Percentiles rank a stretch among this genome's conserved stretches.
These are phyloP conservation scores for Andrena bucephala DNA, from an alignment of 2,888 invertebrate species.

Conservation along the genomic window DNA sequence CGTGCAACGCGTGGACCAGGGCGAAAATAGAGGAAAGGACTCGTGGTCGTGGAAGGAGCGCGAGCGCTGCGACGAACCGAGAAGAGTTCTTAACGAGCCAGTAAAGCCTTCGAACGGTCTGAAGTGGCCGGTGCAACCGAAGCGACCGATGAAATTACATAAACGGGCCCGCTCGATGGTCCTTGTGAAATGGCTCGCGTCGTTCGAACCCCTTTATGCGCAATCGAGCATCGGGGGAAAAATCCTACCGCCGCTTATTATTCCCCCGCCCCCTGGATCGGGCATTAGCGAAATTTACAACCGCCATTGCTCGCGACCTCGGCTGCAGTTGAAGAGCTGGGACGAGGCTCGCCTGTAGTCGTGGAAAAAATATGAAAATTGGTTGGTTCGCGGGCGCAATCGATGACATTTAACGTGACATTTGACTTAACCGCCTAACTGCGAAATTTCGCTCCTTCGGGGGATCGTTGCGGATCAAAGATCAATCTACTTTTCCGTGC, in stretches of 20 bases:
- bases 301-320: not conserved
- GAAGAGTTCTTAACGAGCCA: constrained; percentile 39
- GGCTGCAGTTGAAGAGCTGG: not conserved
- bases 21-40: constrained; percentile 18
- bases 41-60: not conserved
- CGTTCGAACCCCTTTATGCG: constrained; percentile 18
- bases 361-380: constrained; percentile 59
- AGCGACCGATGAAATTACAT: constrained; percentile 42
- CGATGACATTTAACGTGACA: constrained; percentile 72
- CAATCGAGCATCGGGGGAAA: not conserved
- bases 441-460: constrained; percentile 65
- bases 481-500: constrained; percentile 56
- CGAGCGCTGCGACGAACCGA: not conserved
- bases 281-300: constrained; percentile 25
- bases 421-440: constrained; percentile 52
- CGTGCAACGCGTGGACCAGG: not conserved
- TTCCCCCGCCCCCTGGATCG: not conserved
- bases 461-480: constrained; percentile 54
- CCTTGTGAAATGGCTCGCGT: constrained; percentile 27
- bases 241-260: constrained; percentile 22
- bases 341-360: constrained; percentile 10
- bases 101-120: constrained; percentile 26
- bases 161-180: constrained; percentile 30
- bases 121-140: constrained; percentile 21
- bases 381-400: constrained; percentile 59